Evolutionary conservation across 1,140 invertebrate species (phyloP), one percentile per base, ranked within the genome.

Genomic region (Globodera rostochiensis): DNA sequence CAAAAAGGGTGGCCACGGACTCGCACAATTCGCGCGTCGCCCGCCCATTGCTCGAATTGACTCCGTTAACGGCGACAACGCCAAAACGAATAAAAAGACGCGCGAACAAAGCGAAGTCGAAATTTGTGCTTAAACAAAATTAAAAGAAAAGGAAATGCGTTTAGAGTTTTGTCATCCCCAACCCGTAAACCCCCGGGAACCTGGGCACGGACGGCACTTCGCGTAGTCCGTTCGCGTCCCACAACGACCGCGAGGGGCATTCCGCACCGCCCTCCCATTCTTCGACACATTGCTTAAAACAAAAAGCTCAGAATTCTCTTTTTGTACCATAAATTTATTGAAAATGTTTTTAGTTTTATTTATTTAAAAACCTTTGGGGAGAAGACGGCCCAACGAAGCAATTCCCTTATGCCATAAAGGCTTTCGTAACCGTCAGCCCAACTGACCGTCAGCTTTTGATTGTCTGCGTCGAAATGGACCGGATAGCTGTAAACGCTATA

Each of bases 21-120:
- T 83, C 57, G 70, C 88, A 89, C 4, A 88, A 76, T 73, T 82
- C 75, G 74, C 84, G 80, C 11, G 87, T 88, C 36, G 85, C 85
- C 47, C 83, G 77, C 11, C 82, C 83, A 21, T 84, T 84, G 46
- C 50, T 36, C n/a, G 79, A n/a, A 53, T 85, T 86, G 4, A 88
- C 86, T 9, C 84, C 88, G 15, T 69, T 78, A 9, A 88, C 77
- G 3, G 80, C 69, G 57, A 86, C 88, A 9, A 88, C 80, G 1
- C 87, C 87, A 80, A 83, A 88, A 25, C 82, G 77, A 3, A 85
- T 78, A 25, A 88, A 84, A 9, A 84, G 69, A 36, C 81, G 76
- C 9, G 85, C 83, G 71, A 88, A 88, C 6, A 82, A 21, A 19
- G 83, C 47, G 36, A 87, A 86, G 19, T 87, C 86, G 21, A 87